phyloP scores from a whole-genome alignment of 1,140 invertebrate genomes.

The Conus ventricosus region DNA sequence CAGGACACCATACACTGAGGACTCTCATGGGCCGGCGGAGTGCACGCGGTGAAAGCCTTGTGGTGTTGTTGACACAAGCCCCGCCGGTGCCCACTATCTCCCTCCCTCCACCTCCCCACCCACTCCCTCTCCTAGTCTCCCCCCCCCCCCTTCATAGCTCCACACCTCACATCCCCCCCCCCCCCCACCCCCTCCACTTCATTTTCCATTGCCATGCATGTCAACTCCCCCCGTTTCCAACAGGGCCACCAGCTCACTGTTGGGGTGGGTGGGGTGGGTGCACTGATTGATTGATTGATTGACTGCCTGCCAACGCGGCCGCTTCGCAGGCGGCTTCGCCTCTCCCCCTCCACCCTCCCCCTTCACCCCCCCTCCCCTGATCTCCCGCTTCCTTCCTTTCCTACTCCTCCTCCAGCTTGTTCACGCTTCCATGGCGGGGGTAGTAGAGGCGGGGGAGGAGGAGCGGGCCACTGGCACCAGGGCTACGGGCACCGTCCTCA shows the following conservation, averaged over 20 bases:
- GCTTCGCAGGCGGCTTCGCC: neutral
- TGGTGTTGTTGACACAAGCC: no score
- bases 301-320: neutral
- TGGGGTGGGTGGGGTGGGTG: neutral
- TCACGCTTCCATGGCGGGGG: slow-evolving; percentile 16
- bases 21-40: no score
- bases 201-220: no score
- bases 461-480: neutral
- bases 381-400: neutral
- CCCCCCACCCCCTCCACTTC: no score
- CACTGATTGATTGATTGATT: slow-evolving; percentile 13
- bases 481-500: neutral
- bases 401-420: neutral
- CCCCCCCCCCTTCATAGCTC: neutral
- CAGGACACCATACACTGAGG: no score
- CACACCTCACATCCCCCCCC: neutral
- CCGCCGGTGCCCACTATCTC: no score
- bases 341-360: neutral
- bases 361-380: neutral
- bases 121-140: neutral
- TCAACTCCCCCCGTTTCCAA: no score
- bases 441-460: neutral
- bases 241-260: no score
- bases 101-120: neutral
- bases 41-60: no score